These are phyloP conservation scores for Limenitis camilla DNA, from an alignment of 2,888 invertebrate genomes.

Conservation along the genomic window DNA sequence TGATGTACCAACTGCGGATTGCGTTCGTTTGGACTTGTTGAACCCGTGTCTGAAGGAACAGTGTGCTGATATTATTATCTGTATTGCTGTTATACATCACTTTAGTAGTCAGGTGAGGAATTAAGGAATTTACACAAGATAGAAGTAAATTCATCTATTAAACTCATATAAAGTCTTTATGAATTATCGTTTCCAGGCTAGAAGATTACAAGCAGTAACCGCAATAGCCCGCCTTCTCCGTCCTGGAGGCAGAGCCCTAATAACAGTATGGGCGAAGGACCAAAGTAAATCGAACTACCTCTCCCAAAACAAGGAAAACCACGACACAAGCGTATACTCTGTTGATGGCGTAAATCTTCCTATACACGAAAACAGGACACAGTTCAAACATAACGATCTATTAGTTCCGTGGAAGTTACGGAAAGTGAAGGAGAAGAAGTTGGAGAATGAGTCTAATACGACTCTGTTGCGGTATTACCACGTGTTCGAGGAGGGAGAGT, in stretches of 20 bases:
- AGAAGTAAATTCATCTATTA: background rate
- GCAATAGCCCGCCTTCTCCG: constrained; percentile 85
- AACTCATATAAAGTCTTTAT: background rate
- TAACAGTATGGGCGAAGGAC: constrained; percentile 98
- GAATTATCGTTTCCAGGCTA: constrained; percentile 62
- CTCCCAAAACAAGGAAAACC: constrained; percentile 34
- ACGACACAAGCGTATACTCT: constrained; percentile 26
- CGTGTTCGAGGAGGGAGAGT: constrained; percentile 90
- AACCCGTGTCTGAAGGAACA: constrained; percentile 79
- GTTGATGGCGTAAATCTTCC: constrained; percentile 72
- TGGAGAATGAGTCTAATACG: constrained; percentile 49
- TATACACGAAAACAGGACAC: constrained; percentile 92
- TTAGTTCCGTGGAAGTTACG: constrained; percentile 96
- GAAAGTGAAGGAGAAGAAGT: constrained; percentile 38
- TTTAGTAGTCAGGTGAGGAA: constrained; percentile 81
- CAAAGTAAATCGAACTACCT: constrained; percentile 78
- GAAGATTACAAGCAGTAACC: constrained; percentile 82
- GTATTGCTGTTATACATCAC: constrained; percentile 98
- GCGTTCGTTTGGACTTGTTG: constrained; percentile 85
- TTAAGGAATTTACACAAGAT: background rate
- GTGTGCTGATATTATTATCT: constrained; percentile 87
- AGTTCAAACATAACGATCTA: constrained; percentile 92
- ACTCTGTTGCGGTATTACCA: constrained; percentile 92
- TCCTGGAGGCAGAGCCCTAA: constrained; percentile 83
- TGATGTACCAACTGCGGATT: constrained; percentile 63